Evolutionary conservation across 2,797 vertebrate species (phyloP).

Genomic region (Gallinago solitaria): DNA sequence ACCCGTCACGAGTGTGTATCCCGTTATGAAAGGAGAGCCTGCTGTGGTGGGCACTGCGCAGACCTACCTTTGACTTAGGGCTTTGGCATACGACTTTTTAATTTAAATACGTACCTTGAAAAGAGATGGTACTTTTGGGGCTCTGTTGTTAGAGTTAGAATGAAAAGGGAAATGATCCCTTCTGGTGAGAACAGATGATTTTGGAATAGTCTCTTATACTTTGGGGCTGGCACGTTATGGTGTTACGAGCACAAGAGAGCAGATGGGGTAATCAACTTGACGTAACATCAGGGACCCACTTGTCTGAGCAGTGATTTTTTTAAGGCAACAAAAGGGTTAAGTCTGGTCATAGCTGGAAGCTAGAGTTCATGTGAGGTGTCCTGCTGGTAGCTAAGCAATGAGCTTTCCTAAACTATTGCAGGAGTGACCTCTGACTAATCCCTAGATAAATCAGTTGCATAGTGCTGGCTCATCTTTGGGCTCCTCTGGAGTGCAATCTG

Average conservation of each 20-base stretch:
- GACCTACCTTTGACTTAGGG: rapidly evolving
- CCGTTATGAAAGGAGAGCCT: not conserved
- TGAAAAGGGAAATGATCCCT: not conserved
- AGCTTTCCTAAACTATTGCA: conserved; percentile 27
- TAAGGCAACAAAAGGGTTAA: not conserved
- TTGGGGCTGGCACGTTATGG: not conserved
- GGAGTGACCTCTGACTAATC: conserved; percentile 48
- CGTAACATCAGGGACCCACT: rapidly evolving
- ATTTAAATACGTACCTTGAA: not conserved
- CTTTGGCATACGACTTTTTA: not conserved
- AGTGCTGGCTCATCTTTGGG: conserved; percentile 61
- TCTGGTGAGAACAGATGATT: not conserved
- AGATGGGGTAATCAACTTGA: not conserved
- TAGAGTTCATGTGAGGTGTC: conserved; percentile 41
- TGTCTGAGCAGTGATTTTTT: not conserved
- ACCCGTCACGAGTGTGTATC: not conserved
- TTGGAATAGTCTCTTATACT: not conserved
- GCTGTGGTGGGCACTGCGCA: not conserved
- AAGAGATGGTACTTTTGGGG: not conserved
- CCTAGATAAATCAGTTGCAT: conserved; percentile 23
- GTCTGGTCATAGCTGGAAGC: not conserved
- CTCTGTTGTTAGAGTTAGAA: not conserved
- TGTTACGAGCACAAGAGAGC: not conserved
- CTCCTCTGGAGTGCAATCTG: conserved; percentile 30
- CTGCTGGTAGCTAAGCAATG: conserved; percentile 27